Evolutionary conservation across 2,113 vertebrate species (phyloP), one percentile per base, ranked within the genome.

Genomic region (Sapajus apella): DNA sequence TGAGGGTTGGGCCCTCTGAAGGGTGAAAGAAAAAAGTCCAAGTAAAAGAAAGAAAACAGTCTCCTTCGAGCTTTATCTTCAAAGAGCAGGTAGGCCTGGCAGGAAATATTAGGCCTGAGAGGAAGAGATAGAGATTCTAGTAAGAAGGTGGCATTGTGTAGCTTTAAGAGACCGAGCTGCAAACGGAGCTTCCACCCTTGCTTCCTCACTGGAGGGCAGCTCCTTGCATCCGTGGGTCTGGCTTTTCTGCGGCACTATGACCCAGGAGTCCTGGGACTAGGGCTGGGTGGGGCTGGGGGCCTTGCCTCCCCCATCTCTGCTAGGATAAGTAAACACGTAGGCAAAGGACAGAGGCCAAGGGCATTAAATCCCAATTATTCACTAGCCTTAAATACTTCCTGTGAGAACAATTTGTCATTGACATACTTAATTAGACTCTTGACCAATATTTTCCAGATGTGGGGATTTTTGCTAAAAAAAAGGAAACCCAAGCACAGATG

Each of bases 361-460:
- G 91, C 98, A 98, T 95, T 98, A 98, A 98, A 98, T 98, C 97
- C 97, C 98, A 98, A 98, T 98, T 98, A 98, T 98, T 96, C 98
- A 84, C 93, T 97, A 64, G 55, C 97, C 94, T 94, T 98, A 98
- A 98, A 98, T 98, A 96, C 97, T 98, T 98, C 98, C 98, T 98
- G 95, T 92, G 97, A 98, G 97, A 97, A 98, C 98, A 98, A 98
- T 98, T 99, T 98, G 98, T 98, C 97, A 98, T 98, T 98, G 98
- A 98, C 98, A 98, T 98, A 97, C 96, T 98, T 98, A 97, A 98
- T 98, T 98, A 98, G 56, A 96, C 98, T 98, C 98, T 98, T 97
- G 96, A 98, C 95, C 98, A 98, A 98, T 98, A 98, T 98, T 98
- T 98, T 98, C 98, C 98, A 98, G 98, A 98, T 98, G 98, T 98